Base-by-base conservation (phyloP, 2,888 invertebrate genomes). In the Drosophila meridiana region DNA sequence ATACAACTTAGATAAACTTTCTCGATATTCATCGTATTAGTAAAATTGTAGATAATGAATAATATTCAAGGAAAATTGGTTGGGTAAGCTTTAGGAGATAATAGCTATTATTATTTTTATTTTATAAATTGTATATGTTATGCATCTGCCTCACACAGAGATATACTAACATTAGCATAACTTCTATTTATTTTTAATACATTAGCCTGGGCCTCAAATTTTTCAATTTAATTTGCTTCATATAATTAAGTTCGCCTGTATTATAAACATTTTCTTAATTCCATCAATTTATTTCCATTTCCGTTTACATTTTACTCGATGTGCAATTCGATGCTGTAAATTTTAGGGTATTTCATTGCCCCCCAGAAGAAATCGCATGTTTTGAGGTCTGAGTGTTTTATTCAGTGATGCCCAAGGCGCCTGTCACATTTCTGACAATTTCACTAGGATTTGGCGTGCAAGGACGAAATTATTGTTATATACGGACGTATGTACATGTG, bases 371-470 rank as follows among this genome's bases (percentile, higher is more conserved):
- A n/a, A 42, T 30, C 11, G 48, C 69, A 38, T 69, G 69, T 42
- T 30, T 34, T 8, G 7, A 14, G 11, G 8, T 14, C 11, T 47
- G 30, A 11, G 52, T 32, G 36, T 36, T 61, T 32, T 13, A 14
- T 36, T 43, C 45, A 50, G n/a, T 38, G 56, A 53, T 61, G 70
- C 57, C 53, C 34, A n/a, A 52, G 36, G 38, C 56, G 48, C 53
- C 73, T 71, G 75, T 69, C 72, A 66, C 66, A 53, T 57, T 40
- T 11, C 42, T n/a, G 64, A 40, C 53, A 7, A 50, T 68, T 69
- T 56, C 52, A 74, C 45, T 69, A 64, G 9, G 40, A 65, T 48
- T 58, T 45, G 38, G 58, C 80, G 69, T 76, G 81, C 76, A 78
- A 76, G 53, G 67, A 62, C 62, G 50, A 61, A 63, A 71, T 72